phyloP scores from a whole-genome alignment of 1,140 invertebrate species.

The Trachelipus rathkii region DNA sequence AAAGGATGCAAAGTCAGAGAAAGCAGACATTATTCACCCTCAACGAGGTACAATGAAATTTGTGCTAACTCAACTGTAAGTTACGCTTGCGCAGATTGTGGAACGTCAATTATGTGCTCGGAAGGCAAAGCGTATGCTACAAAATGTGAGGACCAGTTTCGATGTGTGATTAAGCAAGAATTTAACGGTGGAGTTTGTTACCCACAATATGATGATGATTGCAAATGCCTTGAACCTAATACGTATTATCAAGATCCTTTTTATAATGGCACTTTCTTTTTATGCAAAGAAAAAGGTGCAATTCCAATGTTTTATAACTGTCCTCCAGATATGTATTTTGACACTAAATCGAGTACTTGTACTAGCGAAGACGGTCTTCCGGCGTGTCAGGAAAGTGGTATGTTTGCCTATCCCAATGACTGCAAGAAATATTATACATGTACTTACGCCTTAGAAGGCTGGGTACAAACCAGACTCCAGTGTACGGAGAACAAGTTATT shows the following conservation, averaged over 20 bases:
- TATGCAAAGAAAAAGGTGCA: slow-evolving; percentile 17
- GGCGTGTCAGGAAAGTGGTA: slow-evolving; percentile 25
- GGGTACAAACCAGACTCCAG: slow-evolving; percentile 29
- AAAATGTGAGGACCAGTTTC: no score
- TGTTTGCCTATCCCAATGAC: slow-evolving; percentile 29
- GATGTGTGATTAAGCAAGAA: not conserved
- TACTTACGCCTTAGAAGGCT: slow-evolving; percentile 28
- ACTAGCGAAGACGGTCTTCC: slow-evolving; percentile 25
- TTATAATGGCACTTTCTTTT: slow-evolving; percentile 29
- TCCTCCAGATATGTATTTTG: slow-evolving; percentile 30
- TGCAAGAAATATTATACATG: slow-evolving; percentile 33
- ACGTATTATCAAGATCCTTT: slow-evolving; percentile 31
- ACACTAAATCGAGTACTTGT: slow-evolving; percentile 24
- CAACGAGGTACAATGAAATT: no score
- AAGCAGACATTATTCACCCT: no score
- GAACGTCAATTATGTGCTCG: no score
- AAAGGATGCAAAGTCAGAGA: no score
- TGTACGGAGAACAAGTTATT: slow-evolving; percentile 29
- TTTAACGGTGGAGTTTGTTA: slow-evolving; percentile 36
- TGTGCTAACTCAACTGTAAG: no score
- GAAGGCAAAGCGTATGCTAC: no score
- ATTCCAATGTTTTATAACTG: slow-evolving; percentile 32
- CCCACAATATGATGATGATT: slow-evolving; percentile 16
- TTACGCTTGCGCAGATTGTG: no score
- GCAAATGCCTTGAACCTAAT: slow-evolving; percentile 25